These are phyloP conservation scores for Boloria selene DNA, from an alignment of 2,888 invertebrate species.

Conservation along the genomic window DNA sequence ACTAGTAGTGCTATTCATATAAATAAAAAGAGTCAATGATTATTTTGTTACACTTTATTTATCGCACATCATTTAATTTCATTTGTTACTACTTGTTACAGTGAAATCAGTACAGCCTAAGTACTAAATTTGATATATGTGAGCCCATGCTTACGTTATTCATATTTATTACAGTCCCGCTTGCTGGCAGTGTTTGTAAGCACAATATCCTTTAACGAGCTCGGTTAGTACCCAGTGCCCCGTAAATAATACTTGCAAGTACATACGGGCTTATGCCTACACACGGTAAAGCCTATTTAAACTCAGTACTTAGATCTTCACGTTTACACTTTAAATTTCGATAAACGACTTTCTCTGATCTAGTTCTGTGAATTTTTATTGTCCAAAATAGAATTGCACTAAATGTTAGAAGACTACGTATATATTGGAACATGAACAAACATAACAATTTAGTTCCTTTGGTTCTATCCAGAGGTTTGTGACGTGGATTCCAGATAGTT, in stretches of 20 bases:
- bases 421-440: too few relatives aligned
- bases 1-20: too few relatives aligned
- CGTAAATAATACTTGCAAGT: constrained; percentile 24
- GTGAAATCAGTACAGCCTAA: constrained; percentile 11
- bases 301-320: constrained; percentile 4
- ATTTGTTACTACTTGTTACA: background rate
- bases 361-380: too few relatives aligned
- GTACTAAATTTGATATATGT: constrained; percentile 19
- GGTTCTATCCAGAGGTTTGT: too few relatives aligned
- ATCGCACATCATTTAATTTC: background rate
- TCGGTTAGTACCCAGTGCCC: constrained; percentile 25
- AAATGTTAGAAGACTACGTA: too few relatives aligned
- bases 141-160: constrained; percentile 20
- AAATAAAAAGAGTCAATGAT: too few relatives aligned
- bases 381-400: too few relatives aligned
- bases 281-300: constrained; percentile 6
- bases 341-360: background rate
- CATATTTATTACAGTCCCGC: constrained; percentile 20
- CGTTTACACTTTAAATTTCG: background rate
- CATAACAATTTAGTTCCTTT: too few relatives aligned
- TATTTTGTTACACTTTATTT: background rate
- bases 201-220: constrained; percentile 28
- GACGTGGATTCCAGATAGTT: too few relatives aligned
- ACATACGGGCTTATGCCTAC: constrained; percentile 21
- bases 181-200: constrained; percentile 18